Evolutionary conservation across 2,888 invertebrate genomes (phyloP).

Genomic region (Campoplex capitator): DNA sequence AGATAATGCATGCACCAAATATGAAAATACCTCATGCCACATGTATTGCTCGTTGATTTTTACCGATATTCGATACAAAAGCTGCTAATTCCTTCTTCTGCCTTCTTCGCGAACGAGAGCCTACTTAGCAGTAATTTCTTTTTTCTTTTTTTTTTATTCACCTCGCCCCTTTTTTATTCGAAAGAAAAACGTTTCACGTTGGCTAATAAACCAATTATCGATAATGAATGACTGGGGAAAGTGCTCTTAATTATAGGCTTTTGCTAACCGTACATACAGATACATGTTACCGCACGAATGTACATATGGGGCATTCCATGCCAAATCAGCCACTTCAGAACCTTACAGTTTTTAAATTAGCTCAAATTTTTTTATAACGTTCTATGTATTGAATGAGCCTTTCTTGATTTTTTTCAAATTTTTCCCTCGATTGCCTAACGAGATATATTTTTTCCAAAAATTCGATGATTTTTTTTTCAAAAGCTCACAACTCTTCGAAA

Average conservation of each 20-base stretch:
- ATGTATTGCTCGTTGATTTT: background rate
- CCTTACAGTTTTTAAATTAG: too few relatives aligned
- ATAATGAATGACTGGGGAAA: constrained; percentile 66
- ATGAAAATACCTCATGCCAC: constrained; percentile 7
- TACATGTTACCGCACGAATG: background rate
- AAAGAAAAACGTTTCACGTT: constrained; percentile 55
- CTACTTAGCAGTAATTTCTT: constrained; percentile 16
- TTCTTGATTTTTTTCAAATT: too few relatives aligned
- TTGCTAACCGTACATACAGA: constrained; percentile 17
- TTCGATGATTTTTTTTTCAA: too few relatives aligned
- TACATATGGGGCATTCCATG: too few relatives aligned
- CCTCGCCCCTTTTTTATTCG: constrained; percentile 38
- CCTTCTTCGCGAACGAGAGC: background rate
- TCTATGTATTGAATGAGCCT: too few relatives aligned
- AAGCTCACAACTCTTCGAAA: too few relatives aligned
- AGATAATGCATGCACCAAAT: background rate
- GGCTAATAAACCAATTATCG: constrained; percentile 68
- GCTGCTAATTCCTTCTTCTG: background rate
- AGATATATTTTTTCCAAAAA: too few relatives aligned
- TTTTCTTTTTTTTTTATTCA: constrained; percentile 6
- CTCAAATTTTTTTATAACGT: too few relatives aligned
- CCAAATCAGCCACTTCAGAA: too few relatives aligned
- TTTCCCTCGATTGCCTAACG: too few relatives aligned
- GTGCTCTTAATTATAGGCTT: constrained; percentile 67
- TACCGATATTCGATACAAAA: constrained; percentile 27